Conservation (phyloP, 1,140 invertebrate species). For the Aphaenogaster floridana region DNA sequence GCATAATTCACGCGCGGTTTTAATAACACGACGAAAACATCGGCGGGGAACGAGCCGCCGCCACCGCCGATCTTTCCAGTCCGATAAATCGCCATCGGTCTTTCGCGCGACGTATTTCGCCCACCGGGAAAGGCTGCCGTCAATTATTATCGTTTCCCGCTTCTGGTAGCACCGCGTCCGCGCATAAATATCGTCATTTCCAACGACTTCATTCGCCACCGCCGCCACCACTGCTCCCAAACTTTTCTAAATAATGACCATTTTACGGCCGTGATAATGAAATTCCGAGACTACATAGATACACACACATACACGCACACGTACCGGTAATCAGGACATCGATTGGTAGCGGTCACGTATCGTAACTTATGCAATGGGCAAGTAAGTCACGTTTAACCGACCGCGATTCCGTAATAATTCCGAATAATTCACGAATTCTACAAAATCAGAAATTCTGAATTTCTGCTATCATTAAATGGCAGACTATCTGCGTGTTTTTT, state of each 20-base stretch:
- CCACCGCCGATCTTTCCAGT: constrained; percentile 40
- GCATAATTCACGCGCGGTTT: constrained; percentile 64
- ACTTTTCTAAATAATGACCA: constrained; percentile 81
- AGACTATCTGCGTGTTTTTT: not conserved
- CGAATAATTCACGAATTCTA: constrained; percentile 73
- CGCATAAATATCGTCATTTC: constrained; percentile 60
- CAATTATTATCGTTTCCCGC: constrained; percentile 73
- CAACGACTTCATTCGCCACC: constrained; percentile 55
- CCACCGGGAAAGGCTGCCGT: constrained; percentile 68
- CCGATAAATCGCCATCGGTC: constrained; percentile 64
- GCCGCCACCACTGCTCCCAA: constrained; percentile 24
- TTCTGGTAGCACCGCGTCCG: constrained; percentile 39
- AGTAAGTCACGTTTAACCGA: constrained; percentile 10
- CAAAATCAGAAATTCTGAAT: constrained; percentile 48
- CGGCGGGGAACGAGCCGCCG: constrained; percentile 23
- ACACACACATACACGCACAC: not conserved
- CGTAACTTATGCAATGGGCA: constrained; percentile 66
- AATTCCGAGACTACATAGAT: constrained; percentile 81
- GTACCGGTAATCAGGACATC: constrained; percentile 82
- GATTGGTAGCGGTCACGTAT: constrained; percentile 80
- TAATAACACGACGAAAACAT: constrained; percentile 63
- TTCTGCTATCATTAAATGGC: not conserved
- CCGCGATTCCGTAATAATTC: constrained; percentile 66
- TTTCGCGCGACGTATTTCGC: constrained; percentile 25
- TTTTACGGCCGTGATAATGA: constrained; percentile 84